Evolutionary conservation across 2,797 vertebrate species (phyloP), one percentile per base, ranked within the genome.

Genomic region (Brachymystax lenok): DNA sequence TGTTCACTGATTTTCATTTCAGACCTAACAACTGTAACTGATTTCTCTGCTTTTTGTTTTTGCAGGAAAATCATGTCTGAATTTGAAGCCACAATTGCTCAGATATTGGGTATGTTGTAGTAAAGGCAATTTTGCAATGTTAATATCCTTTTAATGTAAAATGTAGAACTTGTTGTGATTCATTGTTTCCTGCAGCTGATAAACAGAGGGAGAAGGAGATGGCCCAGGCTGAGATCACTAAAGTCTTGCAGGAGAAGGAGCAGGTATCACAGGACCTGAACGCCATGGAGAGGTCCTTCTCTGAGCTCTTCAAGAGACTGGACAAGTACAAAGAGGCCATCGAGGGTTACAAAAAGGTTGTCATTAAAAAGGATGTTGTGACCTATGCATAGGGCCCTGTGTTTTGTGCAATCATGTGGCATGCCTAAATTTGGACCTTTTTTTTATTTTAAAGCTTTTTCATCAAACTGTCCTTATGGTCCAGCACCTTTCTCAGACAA

Each of bases 281-380:
- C 28, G 87, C 94, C 13, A 89, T 94, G 93, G 97, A 98, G 46
- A 96, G 95, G 64, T 97, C 97, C 0, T 96, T 97, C 75, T 95
- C 95, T 0, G 96, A 98, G 0, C 91, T 99, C 70, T 96, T 99
- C 85, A 98, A 96, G 85, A 94, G 97, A 24, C 93, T 97, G 75
- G 96, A 98, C 83, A 96, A 98, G 69, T 96, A 97, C 88, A 99
- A 97, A 88, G 96, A 95, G 0, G 93, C 90, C 0, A 85, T 98
- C 0, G 95, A 97, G 17, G 97, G 96, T 46, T 99, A 96, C 86
- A 95, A 87, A 80, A 96, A 94, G 94, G 98, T 97, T 5, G 3
- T 79, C 28, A 46, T 56, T 52, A 16, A 19, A 71, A 46, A 13
- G 0, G n/a, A 40, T 2, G 33, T 33, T 17, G 3, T 7, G 19